Percentiles rank a stretch among this genome's conserved stretches.
phyloP scores from a whole-genome alignment of 1,140 invertebrate genomes.

The Drosophila subpulchrella region DNA sequence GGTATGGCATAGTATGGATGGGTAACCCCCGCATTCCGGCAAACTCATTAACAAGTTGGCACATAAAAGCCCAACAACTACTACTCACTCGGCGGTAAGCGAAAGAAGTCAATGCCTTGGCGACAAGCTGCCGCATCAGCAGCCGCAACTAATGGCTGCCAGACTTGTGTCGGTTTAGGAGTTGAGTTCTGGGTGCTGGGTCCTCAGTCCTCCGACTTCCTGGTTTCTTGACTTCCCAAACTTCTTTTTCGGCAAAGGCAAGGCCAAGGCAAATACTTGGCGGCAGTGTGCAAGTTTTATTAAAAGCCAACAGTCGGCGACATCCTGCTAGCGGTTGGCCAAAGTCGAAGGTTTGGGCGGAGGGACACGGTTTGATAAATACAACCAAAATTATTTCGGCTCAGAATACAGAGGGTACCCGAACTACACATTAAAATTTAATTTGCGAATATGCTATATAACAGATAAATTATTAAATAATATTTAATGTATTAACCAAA shows the following conservation, averaged over 20 bases:
- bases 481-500: too few relatives aligned
- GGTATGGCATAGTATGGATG: background rate
- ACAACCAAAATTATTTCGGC: slow-evolving; percentile 62
- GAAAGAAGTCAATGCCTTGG: slow-evolving; percentile 64
- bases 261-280: slow-evolving; percentile 63
- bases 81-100: slow-evolving; percentile 23
- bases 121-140: slow-evolving; percentile 67
- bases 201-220: background rate
- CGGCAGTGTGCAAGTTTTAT: slow-evolving; percentile 72
- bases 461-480: too few relatives aligned
- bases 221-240: slow-evolving; percentile 6
- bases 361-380: slow-evolving; percentile 64
- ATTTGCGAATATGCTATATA: too few relatives aligned
- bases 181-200: slow-evolving; percentile 6
- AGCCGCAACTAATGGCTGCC: slow-evolving; percentile 75
- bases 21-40: slow-evolving; percentile 19
- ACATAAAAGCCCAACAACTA: slow-evolving; percentile 69
- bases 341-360: slow-evolving; percentile 14
- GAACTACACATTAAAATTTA: background rate
- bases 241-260: slow-evolving; percentile 32
- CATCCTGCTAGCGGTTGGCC: slow-evolving; percentile 52
- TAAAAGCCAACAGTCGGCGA: slow-evolving; percentile 76
- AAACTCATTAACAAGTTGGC: slow-evolving; percentile 82
- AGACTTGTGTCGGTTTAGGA: slow-evolving; percentile 50
- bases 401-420: slow-evolving; percentile 3